These are phyloP conservation scores for Epinephelus malabaricus DNA, from an alignment of 2,797 vertebrate genomes.

Conservation along the genomic window DNA sequence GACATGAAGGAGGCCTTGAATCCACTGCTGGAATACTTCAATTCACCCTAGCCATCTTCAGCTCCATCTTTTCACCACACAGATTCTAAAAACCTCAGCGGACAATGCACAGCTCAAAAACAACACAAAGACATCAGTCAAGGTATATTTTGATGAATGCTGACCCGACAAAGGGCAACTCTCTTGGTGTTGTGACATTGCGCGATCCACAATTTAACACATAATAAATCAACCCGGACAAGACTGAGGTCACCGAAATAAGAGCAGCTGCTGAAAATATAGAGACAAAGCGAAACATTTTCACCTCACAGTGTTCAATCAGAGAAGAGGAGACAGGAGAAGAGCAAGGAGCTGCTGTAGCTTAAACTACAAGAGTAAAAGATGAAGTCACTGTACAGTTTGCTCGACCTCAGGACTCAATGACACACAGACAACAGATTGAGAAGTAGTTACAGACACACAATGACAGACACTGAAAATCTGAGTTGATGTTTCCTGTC, in stretches of 20 bases:
- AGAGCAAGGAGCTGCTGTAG: not conserved
- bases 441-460: not conserved
- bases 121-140: conserved; percentile 7
- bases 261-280: conserved; percentile 14
- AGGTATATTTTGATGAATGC: not conserved
- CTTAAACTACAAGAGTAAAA: not conserved
- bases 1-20: conserved; percentile 32
- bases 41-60: conserved; percentile 20
- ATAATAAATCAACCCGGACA: conserved; percentile 23
- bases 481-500: not conserved
- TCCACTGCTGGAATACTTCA: conserved; percentile 9
- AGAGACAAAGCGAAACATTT: conserved; percentile 12
- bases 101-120: not conserved
- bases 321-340: not conserved
- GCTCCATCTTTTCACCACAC: conserved; percentile 7
- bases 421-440: conserved; percentile 21
- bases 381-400: conserved; percentile 2
- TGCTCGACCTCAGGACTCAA: not conserved
- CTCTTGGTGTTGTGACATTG: conserved; percentile 4
- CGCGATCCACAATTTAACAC: conserved; percentile 32
- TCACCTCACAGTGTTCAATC: conserved; percentile 15
- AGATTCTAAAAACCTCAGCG: not conserved
- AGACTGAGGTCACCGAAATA: conserved; percentile 22
- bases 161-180: not conserved
- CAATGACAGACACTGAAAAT: not conserved